Percentiles rank a stretch among this genome's conserved stretches.
phyloP scores from a whole-genome alignment of 2,113 vertebrate genomes.

The Ceratotherium simum region DNA sequence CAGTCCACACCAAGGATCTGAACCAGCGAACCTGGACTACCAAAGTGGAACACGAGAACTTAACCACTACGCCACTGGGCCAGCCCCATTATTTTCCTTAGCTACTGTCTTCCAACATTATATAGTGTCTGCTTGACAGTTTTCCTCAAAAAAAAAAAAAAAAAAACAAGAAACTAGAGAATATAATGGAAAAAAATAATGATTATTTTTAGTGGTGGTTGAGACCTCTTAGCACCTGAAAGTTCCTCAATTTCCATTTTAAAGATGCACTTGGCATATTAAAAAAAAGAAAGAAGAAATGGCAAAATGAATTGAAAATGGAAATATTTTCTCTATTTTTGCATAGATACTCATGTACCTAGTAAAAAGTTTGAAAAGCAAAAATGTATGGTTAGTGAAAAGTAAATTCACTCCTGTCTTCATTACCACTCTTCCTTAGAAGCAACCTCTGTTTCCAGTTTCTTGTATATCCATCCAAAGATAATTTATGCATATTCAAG shows the following conservation, averaged over 20 bases:
- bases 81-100: not conserved
- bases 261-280: not conserved
- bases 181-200: not conserved
- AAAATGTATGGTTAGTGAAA: not conserved
- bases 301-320: not conserved
- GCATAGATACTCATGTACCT: not conserved
- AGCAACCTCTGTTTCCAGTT: not conserved
- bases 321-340: not conserved
- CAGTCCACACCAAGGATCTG: too few relatives aligned
- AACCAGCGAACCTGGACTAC: too few relatives aligned
- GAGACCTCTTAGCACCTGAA: not conserved
- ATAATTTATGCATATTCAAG: not conserved
- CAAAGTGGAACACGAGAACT: too few relatives aligned
- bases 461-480: not conserved
- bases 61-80: too few relatives aligned
- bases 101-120: not conserved
- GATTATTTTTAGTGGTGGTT: not conserved
- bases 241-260: constrained; percentile 20
- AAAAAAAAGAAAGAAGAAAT: not conserved
- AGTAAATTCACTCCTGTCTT: not conserved
- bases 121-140: not conserved
- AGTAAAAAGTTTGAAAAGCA: not conserved
- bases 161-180: not conserved
- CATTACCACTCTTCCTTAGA: not conserved
- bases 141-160: not conserved